A percentile compares a stretch with the other conserved stretches of the same genome.
Evolutionary conservation across 1,140 invertebrate species (phyloP).

Genomic region (Ooceraea biroi): DNA sequence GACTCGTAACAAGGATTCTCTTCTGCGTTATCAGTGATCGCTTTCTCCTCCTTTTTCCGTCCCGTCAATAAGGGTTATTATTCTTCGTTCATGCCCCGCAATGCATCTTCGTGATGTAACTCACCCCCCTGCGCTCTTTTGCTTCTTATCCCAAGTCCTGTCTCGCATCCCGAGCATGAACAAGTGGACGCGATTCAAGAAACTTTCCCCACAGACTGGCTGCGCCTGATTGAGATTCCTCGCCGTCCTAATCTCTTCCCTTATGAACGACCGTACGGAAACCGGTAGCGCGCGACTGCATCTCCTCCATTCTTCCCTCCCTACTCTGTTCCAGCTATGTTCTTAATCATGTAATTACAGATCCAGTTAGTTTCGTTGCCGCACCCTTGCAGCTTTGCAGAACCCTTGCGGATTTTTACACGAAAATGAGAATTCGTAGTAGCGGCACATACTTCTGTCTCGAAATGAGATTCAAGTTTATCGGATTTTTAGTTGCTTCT

Average conservation of each 20-base stretch:
- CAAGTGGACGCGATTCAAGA: constrained; percentile 78
- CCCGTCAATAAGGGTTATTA: constrained; percentile 30
- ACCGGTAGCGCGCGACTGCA: constrained; percentile 43
- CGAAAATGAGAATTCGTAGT: background rate
- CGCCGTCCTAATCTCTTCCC: constrained; percentile 56
- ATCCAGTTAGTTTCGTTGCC: constrained; percentile 8
- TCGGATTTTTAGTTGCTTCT: constrained; percentile 6
- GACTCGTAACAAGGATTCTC: constrained; percentile 47
- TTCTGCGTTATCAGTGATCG: constrained; percentile 48
- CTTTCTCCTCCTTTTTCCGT: background rate
- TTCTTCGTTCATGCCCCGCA: constrained; percentile 19
- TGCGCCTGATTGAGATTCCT: constrained; percentile 70
- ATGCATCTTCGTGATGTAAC: constrained; percentile 39
- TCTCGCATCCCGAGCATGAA: constrained; percentile 76
- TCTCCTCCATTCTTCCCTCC: background rate
- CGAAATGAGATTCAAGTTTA: background rate
- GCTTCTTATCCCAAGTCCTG: constrained; percentile 65
- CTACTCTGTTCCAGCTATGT: background rate
- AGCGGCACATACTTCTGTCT: no score
- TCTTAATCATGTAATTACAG: constrained; percentile 55
- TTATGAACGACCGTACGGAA: constrained; percentile 51
- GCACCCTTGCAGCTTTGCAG: background rate
- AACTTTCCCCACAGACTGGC: constrained; percentile 62
- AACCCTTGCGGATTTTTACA: background rate
- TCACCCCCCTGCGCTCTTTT: constrained; percentile 4